A percentile compares a stretch with the other conserved stretches of the same genome.
Conservation (phyloP, 2,113 vertebrate species). For the Nymphicus hollandicus region DNA sequence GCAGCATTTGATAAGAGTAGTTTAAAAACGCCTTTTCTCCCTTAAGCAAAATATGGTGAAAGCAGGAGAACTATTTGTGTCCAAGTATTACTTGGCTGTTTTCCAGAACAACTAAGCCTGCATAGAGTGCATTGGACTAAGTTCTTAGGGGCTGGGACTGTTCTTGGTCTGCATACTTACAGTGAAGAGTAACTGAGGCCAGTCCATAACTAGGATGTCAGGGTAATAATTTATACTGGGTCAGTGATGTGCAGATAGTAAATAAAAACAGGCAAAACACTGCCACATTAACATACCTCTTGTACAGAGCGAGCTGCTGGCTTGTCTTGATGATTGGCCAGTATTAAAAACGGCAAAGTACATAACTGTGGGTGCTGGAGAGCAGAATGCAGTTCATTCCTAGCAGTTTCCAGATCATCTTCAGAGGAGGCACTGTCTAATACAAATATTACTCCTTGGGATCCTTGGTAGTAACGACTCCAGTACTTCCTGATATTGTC, state of each 20-base stretch:
- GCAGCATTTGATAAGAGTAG: not conserved
- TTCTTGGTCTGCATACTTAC: not conserved
- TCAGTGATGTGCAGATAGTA: not conserved
- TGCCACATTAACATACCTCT: conserved; percentile 81
- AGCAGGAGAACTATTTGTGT: not conserved
- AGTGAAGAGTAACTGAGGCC: not conserved
- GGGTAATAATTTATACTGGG: not conserved
- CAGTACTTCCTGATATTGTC: conserved; percentile 98
- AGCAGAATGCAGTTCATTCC: conserved; percentile 93
- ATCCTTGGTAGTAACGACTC: conserved; percentile 99
- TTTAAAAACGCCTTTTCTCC: not conserved
- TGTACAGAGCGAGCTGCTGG: conserved; percentile 90
- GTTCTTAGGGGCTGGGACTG: not conserved
- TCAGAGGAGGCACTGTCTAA: conserved; percentile 95
- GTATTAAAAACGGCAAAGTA: conserved; percentile 96
- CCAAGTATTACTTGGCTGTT: not conserved
- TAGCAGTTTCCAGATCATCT: conserved; percentile 91
- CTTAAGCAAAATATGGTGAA: not conserved
- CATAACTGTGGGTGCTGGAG: conserved; percentile 97
- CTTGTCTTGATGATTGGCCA: conserved; percentile 98
- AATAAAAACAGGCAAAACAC: not conserved
- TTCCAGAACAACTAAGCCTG: not conserved
- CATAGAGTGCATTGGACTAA: not conserved
- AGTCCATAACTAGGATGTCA: not conserved
- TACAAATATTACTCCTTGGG: conserved; percentile 95